These are phyloP conservation scores for Rhynchotus rufescens DNA, from an alignment of 2,797 vertebrate species.

Conservation along the genomic window DNA sequence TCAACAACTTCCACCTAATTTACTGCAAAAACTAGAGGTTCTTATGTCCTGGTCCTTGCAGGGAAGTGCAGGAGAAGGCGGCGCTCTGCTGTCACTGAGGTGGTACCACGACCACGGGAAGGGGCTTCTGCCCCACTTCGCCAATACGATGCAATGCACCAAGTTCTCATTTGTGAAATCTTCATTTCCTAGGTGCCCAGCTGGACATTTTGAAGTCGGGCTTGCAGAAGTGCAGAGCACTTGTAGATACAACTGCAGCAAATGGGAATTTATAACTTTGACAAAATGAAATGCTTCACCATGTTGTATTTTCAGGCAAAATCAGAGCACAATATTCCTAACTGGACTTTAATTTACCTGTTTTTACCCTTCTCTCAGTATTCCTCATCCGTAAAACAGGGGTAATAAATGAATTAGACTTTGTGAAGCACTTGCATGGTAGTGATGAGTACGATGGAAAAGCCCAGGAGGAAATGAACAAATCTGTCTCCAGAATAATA, in stretches of 20 bases:
- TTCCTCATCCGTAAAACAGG: slow-evolving; percentile 27
- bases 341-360: background rate
- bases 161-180: background rate
- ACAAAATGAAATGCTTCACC: slow-evolving; percentile 1
- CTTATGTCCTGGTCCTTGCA: background rate
- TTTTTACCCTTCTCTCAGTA: background rate
- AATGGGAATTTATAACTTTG: background rate
- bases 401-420: slow-evolving; percentile 23
- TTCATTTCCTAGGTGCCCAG: background rate
- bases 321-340: slow-evolving; percentile 25
- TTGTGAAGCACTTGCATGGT: slow-evolving; percentile 42
- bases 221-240: background rate
- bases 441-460: slow-evolving; percentile 42
- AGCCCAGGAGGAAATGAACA: slow-evolving; percentile 61
- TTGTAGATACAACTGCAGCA: background rate
- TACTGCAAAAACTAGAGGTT: background rate
- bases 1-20: background rate
- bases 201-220: background rate
- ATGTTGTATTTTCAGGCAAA: slow-evolving; percentile 21
- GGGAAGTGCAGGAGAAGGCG: rapidly evolving
- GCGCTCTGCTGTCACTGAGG: rapidly evolving
- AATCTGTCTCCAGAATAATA: slow-evolving; percentile 61
- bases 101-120: background rate
- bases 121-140: background rate
- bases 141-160: background rate